Conservation (phyloP, 2,797 vertebrate genomes). For the Novumbra hubbsi region DNA sequence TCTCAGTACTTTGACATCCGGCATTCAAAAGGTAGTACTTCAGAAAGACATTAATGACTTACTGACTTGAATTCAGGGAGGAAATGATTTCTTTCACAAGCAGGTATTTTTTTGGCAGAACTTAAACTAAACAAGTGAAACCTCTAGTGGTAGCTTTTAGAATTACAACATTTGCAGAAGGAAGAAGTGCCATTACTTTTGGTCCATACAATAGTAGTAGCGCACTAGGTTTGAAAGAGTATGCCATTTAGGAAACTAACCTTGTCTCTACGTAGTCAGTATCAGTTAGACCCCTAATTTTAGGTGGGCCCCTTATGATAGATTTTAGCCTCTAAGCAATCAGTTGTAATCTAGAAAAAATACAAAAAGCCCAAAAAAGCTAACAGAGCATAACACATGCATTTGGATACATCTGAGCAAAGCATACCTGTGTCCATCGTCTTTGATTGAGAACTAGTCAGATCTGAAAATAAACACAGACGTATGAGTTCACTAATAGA, state of each 20-base stretch:
- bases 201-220: too few species aligned
- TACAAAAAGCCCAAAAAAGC: background rate
- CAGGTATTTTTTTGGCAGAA: background rate
- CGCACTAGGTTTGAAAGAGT: too few species aligned
- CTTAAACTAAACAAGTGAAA: background rate
- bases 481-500: background rate
- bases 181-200: background rate
- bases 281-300: background rate
- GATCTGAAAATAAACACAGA: background rate
- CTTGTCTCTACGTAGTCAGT: too few species aligned
- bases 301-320: background rate
- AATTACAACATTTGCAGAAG: background rate
- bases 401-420: background rate
- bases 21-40: background rate
- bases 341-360: background rate
- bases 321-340: background rate
- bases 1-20: background rate
- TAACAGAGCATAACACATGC: background rate
- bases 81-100: background rate
- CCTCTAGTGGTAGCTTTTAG: slow-evolving; percentile 3
- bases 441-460: background rate
- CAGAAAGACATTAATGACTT: background rate
- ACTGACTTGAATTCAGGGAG: background rate
- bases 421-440: background rate
- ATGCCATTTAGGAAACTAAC: too few species aligned